Evolutionary conservation across 2,797 vertebrate genomes (phyloP).

Genomic region (Sebastes nivosus): DNA sequence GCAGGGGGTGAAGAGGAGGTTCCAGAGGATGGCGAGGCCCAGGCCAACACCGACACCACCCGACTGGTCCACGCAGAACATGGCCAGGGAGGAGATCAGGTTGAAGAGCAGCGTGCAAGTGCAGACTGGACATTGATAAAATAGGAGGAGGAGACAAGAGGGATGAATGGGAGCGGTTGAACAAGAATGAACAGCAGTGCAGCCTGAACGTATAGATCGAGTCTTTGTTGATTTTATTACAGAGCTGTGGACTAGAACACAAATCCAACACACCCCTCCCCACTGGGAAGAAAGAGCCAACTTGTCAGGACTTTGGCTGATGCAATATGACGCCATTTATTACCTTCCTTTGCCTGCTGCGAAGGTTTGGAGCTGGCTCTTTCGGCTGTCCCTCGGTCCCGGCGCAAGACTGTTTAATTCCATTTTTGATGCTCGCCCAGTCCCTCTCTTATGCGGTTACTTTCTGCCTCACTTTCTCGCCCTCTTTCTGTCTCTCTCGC

Average conservation of each 20-base stretch:
- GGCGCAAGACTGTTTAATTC: neutral
- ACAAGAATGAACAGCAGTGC: neutral
- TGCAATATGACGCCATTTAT: conserved; percentile 7
- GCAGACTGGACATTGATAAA: conserved; percentile 59
- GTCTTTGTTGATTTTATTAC: neutral
- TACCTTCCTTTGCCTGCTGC: neutral
- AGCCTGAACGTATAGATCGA: neutral
- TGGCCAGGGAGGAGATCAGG: conserved; percentile 88
- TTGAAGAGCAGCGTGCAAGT: conserved; percentile 86
- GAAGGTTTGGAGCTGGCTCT: neutral
- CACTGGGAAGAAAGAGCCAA: neutral
- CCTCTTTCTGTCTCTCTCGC: neutral
- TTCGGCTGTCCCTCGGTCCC: neutral
- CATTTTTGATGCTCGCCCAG: no score
- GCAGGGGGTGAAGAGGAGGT: conserved; percentile 92
- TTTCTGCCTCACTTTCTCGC: neutral
- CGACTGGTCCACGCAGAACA: conserved; percentile 84
- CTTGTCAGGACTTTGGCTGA: conserved; percentile 24
- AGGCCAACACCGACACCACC: conserved; percentile 87
- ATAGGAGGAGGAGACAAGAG: neutral
- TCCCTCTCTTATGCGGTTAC: neutral
- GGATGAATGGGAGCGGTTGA: neutral
- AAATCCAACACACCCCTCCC: neutral
- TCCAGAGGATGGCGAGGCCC: conserved; percentile 95
- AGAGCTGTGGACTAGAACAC: neutral